Conservation (phyloP, 2,113 vertebrate species). For the Herpetotheres cachinnans region DNA sequence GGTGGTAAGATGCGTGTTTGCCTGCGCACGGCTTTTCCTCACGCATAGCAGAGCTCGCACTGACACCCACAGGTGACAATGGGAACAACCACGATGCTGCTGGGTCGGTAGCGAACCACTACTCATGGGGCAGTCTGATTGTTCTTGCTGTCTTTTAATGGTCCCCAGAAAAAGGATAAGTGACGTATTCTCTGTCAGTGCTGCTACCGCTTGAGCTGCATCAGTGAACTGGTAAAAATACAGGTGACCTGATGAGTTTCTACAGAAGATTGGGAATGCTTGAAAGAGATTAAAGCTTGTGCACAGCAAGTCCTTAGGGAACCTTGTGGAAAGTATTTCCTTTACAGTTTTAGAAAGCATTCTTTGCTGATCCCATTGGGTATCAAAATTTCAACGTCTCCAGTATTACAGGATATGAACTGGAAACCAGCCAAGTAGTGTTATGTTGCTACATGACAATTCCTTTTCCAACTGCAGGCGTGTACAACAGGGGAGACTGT, state of each 20-base stretch:
- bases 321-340: conserved; percentile 40
- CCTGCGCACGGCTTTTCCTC: rapidly evolving
- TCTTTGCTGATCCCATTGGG: conserved; percentile 48
- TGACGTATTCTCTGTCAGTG: neutral
- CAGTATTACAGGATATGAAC: conserved; percentile 60
- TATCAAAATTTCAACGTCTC: conserved; percentile 49
- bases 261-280: neutral
- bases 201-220: neutral
- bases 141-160: neutral
- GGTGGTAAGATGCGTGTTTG: neutral
- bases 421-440: conserved; percentile 58
- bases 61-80: conserved; percentile 19
- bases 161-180: neutral
- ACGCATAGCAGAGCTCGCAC: conserved; percentile 26
- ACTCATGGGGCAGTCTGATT: neutral
- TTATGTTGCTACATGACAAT: neutral
- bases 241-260: conserved; percentile 26
- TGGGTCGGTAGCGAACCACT: neutral
- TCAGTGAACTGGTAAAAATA: neutral
- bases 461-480: neutral
- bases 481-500: neutral
- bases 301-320: conserved; percentile 22
- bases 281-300: conserved; percentile 34
- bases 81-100: neutral
- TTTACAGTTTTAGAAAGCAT: conserved; percentile 52